Percentiles rank a stretch among this genome's conserved stretches.
Evolutionary conservation across 1,140 invertebrate genomes (phyloP).

Genomic region (Leptinotarsa defecta): DNA sequence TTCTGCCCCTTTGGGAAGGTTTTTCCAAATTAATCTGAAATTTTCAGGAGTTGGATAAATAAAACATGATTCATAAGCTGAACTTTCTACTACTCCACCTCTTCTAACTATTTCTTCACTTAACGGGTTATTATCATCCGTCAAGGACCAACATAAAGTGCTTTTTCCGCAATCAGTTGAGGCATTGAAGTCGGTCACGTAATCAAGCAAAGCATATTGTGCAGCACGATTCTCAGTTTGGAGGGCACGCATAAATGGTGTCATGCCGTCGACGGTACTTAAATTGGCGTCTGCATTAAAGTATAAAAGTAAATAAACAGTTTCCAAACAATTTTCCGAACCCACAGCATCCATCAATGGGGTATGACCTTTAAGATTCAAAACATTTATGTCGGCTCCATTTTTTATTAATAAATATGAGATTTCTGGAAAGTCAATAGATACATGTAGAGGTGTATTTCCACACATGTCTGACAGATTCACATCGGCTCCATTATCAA

Average conservation of each 20-base stretch:
- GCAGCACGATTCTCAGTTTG: slow-evolving; percentile 21
- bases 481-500: slow-evolving; percentile 30
- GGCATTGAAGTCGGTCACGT: slow-evolving; percentile 34
- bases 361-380: slow-evolving; percentile 34
- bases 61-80: slow-evolving; percentile 25
- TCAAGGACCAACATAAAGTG: slow-evolving; percentile 29
- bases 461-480: slow-evolving; percentile 32
- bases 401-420: slow-evolving; percentile 31
- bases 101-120: slow-evolving; percentile 33
- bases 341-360: slow-evolving; percentile 32
- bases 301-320: slow-evolving; percentile 37
- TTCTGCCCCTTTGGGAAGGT: slow-evolving; percentile 15
- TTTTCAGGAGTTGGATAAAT: slow-evolving; percentile 23
- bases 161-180: slow-evolving; percentile 18
- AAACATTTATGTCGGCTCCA: slow-evolving; percentile 34
- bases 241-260: slow-evolving; percentile 38
- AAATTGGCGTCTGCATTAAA: slow-evolving; percentile 37
- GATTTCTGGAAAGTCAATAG: slow-evolving; percentile 32
- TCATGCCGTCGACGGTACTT: slow-evolving; percentile 22
- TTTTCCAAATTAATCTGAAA: slow-evolving; percentile 35
- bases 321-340: slow-evolving; percentile 28
- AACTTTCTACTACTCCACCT: slow-evolving; percentile 30
- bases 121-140: slow-evolving; percentile 4
- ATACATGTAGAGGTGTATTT: slow-evolving; percentile 32
- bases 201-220: slow-evolving; percentile 34